Base-by-base conservation (phyloP, 2,888 invertebrate genomes). In the Suillia variegata region DNA sequence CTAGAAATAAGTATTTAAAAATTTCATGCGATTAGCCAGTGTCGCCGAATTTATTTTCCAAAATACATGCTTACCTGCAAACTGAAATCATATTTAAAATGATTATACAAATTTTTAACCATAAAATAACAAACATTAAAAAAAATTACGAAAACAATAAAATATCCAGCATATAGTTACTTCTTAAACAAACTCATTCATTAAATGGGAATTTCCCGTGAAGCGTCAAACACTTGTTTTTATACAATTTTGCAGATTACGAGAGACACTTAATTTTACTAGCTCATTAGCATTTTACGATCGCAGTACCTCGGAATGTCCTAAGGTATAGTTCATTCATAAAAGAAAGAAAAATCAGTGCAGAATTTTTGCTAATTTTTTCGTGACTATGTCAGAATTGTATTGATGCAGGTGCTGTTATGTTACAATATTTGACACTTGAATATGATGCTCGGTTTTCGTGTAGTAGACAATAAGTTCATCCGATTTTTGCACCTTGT, bases 401-500 rank as follows among this genome's bases (percentile, higher is more conserved):
- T 55, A 70, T 75, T 64, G 59, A 42, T 61, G 74, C 75, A 75
- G 74, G 74, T 74, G 74, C 65, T 62, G 21, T 26, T 34, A 51
- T 45, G 49, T n/a, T 15, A 20, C 31, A 21, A 21, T 26, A 31
- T 33, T 24, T 21, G 31, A 10, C n/a, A 22, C 38, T 38, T 38
- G 13, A n/a, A 15, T 22, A 49, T 49, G 6, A 12, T 49, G 49
- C 49, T 22, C 17, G 13, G 12, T 10, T 54, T 18, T 33, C 13
- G 33, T 45, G 18, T 38, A 54, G 33, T 58, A 57, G 59, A 74
- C 73, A 74, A 73, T 67, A 63, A 64, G 69, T 62, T 64, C 69
- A 65, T 74, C 75, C 76, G 67, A 77, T 70, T 75, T 78, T 78
- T 78, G 78, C 78, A 78, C 78, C 77, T 78, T 78, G 77, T 71